phyloP scores from a whole-genome alignment of 2,888 invertebrate species.

The Noctua janthina region DNA sequence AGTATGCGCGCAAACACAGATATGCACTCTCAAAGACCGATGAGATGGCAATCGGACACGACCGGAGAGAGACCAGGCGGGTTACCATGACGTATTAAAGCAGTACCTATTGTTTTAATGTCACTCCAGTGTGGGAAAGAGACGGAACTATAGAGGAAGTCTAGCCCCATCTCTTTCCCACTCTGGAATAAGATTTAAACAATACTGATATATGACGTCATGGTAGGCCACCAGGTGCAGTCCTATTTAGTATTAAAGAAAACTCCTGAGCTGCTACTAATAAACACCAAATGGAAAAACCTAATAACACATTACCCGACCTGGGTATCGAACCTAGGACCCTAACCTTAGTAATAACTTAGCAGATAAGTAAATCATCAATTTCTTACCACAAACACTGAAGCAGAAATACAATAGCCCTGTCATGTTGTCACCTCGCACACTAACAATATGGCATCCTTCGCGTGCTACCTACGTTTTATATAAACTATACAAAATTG shows the following conservation, averaged over 20 bases:
- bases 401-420: constrained; percentile 71
- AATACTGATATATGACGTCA: too few species aligned
- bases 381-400: constrained; percentile 78
- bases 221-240: background rate
- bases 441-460: constrained; percentile 73
- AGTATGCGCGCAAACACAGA: background rate
- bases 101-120: too few species aligned
- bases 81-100: too few species aligned
- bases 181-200: too few species aligned
- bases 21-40: background rate
- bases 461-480: constrained; percentile 81
- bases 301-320: background rate
- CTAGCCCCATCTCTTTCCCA: too few species aligned
- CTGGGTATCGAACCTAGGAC: background rate
- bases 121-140: too few species aligned
- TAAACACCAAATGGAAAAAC: background rate
- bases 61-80: too few species aligned
- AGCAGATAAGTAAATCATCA: constrained; percentile 18
- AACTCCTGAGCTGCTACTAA: background rate
- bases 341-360: background rate
- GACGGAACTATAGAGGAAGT: too few species aligned
- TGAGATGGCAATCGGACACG: background rate
- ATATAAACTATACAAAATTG: constrained; percentile 87
- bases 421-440: constrained; percentile 74
- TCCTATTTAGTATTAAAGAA: background rate